Evolutionary conservation across 2,888 invertebrate genomes (phyloP).

Genomic region (Megaustenia siamemsis): DNA sequence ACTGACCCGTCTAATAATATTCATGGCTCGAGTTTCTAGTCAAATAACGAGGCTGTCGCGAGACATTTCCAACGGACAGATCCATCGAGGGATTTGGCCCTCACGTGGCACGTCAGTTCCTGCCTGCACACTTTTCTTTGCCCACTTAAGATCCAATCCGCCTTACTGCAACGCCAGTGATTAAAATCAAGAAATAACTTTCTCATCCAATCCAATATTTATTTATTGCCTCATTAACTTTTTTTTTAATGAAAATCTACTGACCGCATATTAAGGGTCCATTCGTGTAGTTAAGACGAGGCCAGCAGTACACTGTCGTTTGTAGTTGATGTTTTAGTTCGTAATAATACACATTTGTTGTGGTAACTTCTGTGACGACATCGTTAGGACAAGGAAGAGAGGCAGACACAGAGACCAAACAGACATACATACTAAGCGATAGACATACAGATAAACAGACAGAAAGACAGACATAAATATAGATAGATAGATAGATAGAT

Average conservation of each 20-base stretch:
- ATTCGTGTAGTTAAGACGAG: too few species aligned
- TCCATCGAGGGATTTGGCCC: not conserved
- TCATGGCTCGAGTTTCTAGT: conserved; percentile 2
- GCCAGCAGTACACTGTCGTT: too few species aligned
- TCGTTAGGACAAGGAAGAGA: too few species aligned
- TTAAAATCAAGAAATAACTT: not conserved
- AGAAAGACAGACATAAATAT: too few species aligned
- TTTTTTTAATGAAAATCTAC: not conserved
- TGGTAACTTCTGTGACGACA: too few species aligned
- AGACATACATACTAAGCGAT: not conserved
- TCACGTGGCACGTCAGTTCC: not conserved
- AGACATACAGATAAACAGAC: too few species aligned
- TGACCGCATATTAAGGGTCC: too few species aligned
- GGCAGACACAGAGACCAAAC: not conserved
- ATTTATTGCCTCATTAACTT: conserved; percentile 32
- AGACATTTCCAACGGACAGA: not conserved
- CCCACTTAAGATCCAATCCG: conserved; percentile 6
- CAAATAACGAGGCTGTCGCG: not conserved
- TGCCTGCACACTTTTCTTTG: not conserved
- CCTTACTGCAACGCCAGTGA: too few species aligned
- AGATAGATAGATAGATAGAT: too few species aligned
- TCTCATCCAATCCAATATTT: conserved; percentile 29
- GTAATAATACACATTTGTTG: too few species aligned
- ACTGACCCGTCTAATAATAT: conserved; percentile 20
- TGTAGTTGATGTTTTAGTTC: too few species aligned